Conservation (phyloP, 2,797 vertebrate genomes). For the Ctenosaura bakeri region DNA sequence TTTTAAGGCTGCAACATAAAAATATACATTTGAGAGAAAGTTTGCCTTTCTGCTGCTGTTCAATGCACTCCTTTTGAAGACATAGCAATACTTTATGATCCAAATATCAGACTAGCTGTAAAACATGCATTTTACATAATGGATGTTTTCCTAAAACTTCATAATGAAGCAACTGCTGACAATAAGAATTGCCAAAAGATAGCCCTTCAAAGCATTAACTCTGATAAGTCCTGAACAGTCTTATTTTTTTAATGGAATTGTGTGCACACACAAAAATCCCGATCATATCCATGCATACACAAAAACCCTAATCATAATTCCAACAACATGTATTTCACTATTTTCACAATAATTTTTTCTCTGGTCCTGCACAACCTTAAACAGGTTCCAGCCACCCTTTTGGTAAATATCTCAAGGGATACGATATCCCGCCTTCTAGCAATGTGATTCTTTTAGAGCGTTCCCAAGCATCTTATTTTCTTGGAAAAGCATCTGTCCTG, state of each 20-base stretch:
- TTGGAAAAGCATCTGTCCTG: conserved; percentile 28
- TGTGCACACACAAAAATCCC: no score
- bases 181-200: conserved; percentile 29
- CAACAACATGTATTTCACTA: background rate
- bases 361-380: conserved; percentile 6
- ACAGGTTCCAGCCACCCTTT: background rate
- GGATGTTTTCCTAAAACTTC: background rate
- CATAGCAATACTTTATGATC: conserved; percentile 8
- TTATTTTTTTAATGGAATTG: no score
- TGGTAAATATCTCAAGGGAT: background rate
- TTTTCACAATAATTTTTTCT: conserved; percentile 1
- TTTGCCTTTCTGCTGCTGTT: conserved; percentile 57
- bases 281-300: background rate
- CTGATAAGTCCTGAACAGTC: background rate
- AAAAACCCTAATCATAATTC: conserved; percentile 10
- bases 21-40: conserved; percentile 67
- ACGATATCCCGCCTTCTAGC: conserved; percentile 23
- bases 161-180: no score
- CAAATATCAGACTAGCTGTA: background rate
- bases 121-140: background rate
- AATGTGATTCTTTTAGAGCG: conserved; percentile 4
- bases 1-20: conserved; percentile 67
- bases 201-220: conserved; percentile 48
- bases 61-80: conserved; percentile 59
- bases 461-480: background rate